Conservation (phyloP, 2,888 invertebrate genomes). For the Papilio demoleus region DNA sequence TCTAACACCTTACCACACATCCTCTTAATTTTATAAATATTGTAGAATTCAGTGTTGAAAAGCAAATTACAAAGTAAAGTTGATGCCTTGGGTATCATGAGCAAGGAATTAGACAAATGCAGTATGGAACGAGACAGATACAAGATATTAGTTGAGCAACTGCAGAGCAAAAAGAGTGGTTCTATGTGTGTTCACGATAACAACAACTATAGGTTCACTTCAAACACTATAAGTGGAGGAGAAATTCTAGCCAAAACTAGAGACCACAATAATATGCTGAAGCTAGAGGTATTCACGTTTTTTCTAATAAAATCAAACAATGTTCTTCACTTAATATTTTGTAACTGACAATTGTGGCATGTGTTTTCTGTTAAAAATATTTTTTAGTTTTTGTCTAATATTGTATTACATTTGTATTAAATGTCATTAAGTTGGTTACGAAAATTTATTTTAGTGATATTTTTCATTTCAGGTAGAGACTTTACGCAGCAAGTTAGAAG, state of each 20-base stretch:
- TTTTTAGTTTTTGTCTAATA: too few relatives aligned
- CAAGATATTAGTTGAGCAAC: slow-evolving; percentile 90
- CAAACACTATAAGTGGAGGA: slow-evolving; percentile 79
- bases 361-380: too few relatives aligned
- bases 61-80: slow-evolving; percentile 92
- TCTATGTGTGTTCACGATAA: slow-evolving; percentile 53
- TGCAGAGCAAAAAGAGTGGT: slow-evolving; percentile 79
- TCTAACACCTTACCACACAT: not conserved
- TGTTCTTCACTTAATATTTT: too few relatives aligned
- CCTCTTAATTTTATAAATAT: slow-evolving; percentile 39
- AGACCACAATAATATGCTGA: slow-evolving; percentile 84
- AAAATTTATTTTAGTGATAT: too few relatives aligned
- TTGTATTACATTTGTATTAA: too few relatives aligned
- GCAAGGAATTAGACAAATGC: slow-evolving; percentile 90
- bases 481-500: slow-evolving; percentile 87
- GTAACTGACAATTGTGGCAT: too few relatives aligned
- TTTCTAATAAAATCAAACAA: too few relatives aligned
- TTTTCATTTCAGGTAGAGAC: slow-evolving; percentile 82
- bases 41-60: slow-evolving; percentile 85
- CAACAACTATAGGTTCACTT: slow-evolving; percentile 61
- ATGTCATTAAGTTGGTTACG: too few relatives aligned
- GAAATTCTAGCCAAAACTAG: slow-evolving; percentile 83
- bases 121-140: slow-evolving; percentile 91
- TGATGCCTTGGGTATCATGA: slow-evolving; percentile 91
- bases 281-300: slow-evolving; percentile 68